Percentiles rank a stretch among this genome's conserved stretches.
Evolutionary conservation across 35 echinoderm and acorn worm genomes (phyloP).

Genomic region (Apostichopus californicus): DNA sequence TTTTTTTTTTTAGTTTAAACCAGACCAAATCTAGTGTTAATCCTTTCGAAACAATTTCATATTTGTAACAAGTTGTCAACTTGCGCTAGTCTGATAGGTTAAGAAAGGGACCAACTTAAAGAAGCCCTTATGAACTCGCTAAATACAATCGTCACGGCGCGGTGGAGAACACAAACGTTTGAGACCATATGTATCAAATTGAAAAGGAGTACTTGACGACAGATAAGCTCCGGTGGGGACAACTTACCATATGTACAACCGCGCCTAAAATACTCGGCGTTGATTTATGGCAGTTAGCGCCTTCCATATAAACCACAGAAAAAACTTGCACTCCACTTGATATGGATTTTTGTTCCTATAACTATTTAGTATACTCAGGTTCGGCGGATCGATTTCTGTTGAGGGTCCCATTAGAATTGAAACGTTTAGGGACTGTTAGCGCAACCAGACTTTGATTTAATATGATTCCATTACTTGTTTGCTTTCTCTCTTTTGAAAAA

Average conservation of each 20-base stretch:
- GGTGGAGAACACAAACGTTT: background rate
- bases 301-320: background rate
- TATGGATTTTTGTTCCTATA: too few species aligned
- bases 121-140: background rate
- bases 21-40: background rate
- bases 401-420: too few species aligned
- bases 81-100: background rate
- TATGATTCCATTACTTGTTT: too few species aligned
- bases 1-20: background rate
- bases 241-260: background rate
- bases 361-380: too few species aligned
- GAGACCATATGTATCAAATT: conserved; percentile 8
- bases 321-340: too few species aligned
- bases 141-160: background rate
- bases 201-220: background rate
- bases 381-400: too few species aligned
- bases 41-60: background rate
- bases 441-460: too few species aligned
- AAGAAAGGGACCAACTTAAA: background rate
- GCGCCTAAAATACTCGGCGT: background rate
- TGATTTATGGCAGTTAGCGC: background rate
- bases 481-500: too few species aligned
- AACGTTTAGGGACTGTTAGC: too few species aligned
- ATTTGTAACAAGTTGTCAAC: background rate
- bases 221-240: background rate